Conservation (phyloP, 2,888 invertebrate species). For the Nomada fucata region DNA sequence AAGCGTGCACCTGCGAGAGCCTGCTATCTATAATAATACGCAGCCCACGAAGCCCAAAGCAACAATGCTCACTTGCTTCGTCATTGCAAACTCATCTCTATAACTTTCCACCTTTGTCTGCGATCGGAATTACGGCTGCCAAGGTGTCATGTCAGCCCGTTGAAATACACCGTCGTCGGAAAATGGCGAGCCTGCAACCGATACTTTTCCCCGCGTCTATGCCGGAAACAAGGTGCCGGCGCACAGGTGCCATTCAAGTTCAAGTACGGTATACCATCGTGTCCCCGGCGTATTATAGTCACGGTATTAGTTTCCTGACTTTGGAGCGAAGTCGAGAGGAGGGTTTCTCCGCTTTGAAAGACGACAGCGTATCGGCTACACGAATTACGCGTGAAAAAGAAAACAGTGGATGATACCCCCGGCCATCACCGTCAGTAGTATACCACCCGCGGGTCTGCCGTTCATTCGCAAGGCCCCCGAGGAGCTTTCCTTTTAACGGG, state of each 20-base stretch:
- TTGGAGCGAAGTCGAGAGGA: slow-evolving; percentile 27
- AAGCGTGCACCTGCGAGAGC: too few species aligned
- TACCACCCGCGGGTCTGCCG: slow-evolving; percentile 55
- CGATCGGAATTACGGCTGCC: background rate
- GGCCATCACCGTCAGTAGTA: slow-evolving; percentile 27
- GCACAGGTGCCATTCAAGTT: slow-evolving; percentile 63
- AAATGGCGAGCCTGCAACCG: slow-evolving; percentile 41
- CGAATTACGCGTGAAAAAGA: slow-evolving; percentile 55
- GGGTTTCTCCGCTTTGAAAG: slow-evolving; percentile 22
- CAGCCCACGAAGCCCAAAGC: background rate
- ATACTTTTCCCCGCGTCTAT: slow-evolving; percentile 40
- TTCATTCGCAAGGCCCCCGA: slow-evolving; percentile 54
- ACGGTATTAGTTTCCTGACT: slow-evolving; percentile 64
- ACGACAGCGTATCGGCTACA: slow-evolving; percentile 43
- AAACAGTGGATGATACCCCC: slow-evolving; percentile 51
- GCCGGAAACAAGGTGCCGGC: slow-evolving; percentile 42
- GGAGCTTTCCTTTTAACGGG: slow-evolving; percentile 67
- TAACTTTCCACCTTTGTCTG: background rate
- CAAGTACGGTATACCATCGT: slow-evolving; percentile 42
- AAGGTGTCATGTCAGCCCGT: slow-evolving; percentile 1
- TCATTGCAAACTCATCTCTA: background rate
- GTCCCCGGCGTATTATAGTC: slow-evolving; percentile 38
- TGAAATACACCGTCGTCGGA: slow-evolving; percentile 6
- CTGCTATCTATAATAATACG: background rate
- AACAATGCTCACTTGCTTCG: background rate